Base-by-base conservation (phyloP, 2,888 invertebrate species). In the Cheilosia variabilis region DNA sequence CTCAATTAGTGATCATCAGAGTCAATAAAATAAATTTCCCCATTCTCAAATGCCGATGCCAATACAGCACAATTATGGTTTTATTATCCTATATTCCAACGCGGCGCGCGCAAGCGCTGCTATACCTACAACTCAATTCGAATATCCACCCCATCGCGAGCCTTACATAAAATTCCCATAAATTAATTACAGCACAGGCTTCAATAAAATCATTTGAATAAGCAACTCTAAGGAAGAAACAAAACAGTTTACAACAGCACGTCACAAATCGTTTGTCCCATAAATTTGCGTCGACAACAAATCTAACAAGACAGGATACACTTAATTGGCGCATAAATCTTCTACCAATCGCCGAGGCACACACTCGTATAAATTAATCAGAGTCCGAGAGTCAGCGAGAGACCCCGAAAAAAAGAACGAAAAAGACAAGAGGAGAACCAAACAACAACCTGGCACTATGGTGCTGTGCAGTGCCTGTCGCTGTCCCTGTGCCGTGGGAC, bases 231-330 rank as follows among this genome's bases (percentile, higher is more conserved):
- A 57, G 31, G 22, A 71, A 66, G 72, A 72, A 72, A 86, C 86
- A 86, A 76, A 86, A 86, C 86, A 62, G 86, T 86, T 86, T 81
- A 86, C 81, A 81, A 81, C 86, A 77, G 76, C 86, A 81, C 86
- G 86, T 86, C 86, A 86, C 86, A 86, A 80, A 81, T 86, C 76
- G 81, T 86, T 86, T 86, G 81, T 86, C 86, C 86, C 86, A 86
- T 86, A 86, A 86, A 86, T 86, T 81, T 86, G 76, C 76, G 72
- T 77, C 86, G 76, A 86, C 86, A 86, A 81, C 86, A 86, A 81
- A 86, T 86, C 86, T 81, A 86, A 86, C 86, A 86, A 86, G 86
- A 86, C 86, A 86, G 86, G 86, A 86, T 86, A 86, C 86, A 86
- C 86, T 86, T 86, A 81, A 86, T 86, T 86, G 86, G 86, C 81